Conservation (phyloP, 2,113 vertebrate species). For the Spizaetus ornatus region DNA sequence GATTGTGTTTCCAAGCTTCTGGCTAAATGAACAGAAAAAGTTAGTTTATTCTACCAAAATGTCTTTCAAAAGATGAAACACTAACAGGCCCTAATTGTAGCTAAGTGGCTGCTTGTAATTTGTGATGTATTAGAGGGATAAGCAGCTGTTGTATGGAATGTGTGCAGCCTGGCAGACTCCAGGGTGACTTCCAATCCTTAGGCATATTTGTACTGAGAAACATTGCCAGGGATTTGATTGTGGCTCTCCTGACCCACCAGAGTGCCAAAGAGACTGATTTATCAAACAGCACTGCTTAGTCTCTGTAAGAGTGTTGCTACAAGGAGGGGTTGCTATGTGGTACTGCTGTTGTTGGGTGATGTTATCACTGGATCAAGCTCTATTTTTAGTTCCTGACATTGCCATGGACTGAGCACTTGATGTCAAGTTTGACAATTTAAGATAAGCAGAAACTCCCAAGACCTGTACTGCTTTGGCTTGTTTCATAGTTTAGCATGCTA, state of each 20-base stretch:
- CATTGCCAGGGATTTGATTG: neutral
- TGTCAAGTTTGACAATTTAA: neutral
- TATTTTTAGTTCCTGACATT: neutral
- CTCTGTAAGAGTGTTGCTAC: fast-evolving
- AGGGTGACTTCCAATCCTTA: neutral
- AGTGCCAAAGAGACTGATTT: neutral
- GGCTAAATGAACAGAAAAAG: neutral
- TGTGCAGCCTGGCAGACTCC: neutral
- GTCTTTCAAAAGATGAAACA: neutral
- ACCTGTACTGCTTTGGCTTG: neutral
- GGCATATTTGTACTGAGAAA: neutral
- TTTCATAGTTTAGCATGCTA: neutral
- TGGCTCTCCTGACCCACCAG: neutral
- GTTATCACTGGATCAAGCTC: neutral
- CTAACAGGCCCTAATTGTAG: neutral
- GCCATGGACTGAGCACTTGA: neutral
- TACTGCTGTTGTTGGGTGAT: too few relatives aligned
- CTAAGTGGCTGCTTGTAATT: neutral
- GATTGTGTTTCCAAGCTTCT: neutral
- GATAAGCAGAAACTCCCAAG: neutral
- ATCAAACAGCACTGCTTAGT: neutral
- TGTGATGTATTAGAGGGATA: neutral
- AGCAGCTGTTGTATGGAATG: neutral
- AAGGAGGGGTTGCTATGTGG: neutral
- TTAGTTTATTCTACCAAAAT: neutral